Evolutionary conservation across 2,113 vertebrate species (phyloP).

Genomic region (Plecturocebus donacophilus): DNA sequence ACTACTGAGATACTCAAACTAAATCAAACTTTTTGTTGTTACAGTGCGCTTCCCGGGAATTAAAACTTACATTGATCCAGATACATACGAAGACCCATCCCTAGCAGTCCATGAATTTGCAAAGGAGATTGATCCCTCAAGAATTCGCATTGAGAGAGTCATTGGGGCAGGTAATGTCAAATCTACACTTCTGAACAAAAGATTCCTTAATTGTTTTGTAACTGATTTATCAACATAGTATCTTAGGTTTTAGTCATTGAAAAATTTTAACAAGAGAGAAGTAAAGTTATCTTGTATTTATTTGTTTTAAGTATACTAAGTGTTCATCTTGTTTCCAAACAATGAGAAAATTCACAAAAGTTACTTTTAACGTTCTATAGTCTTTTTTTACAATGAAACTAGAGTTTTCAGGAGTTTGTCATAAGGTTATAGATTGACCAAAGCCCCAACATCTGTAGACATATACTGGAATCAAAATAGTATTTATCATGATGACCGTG

Average conservation of each 20-base stretch:
- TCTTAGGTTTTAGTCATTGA: constrained; percentile 7
- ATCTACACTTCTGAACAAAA: not conserved
- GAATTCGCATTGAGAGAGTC: constrained; percentile 97
- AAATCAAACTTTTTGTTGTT: constrained; percentile 54
- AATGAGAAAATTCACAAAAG: not conserved
- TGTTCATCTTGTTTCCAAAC: constrained; percentile 1
- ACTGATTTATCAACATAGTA: not conserved
- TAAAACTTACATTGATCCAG: constrained; percentile 97
- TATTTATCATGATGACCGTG: constrained; percentile 37
- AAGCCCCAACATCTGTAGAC: not conserved
- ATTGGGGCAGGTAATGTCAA: constrained; percentile 93
- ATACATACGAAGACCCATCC: constrained; percentile 95
- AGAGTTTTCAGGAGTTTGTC: constrained; percentile 28
- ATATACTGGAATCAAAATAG: constrained; percentile 6
- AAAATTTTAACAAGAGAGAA: not conserved
- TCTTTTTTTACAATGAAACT: constrained; percentile 23
- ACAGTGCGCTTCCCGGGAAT: constrained; percentile 92
- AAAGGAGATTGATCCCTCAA: constrained; percentile 96
- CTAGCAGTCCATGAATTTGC: constrained; percentile 97
- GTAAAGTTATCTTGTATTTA: not conserved
- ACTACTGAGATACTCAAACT: not conserved
- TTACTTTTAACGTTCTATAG: not conserved
- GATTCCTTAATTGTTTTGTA: not conserved
- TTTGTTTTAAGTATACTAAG: not conserved
- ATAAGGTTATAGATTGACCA: constrained; percentile 31